These are phyloP conservation scores for Glomeris marginata DNA, from an alignment of 2,888 invertebrate genomes.

Conservation along the genomic window DNA sequence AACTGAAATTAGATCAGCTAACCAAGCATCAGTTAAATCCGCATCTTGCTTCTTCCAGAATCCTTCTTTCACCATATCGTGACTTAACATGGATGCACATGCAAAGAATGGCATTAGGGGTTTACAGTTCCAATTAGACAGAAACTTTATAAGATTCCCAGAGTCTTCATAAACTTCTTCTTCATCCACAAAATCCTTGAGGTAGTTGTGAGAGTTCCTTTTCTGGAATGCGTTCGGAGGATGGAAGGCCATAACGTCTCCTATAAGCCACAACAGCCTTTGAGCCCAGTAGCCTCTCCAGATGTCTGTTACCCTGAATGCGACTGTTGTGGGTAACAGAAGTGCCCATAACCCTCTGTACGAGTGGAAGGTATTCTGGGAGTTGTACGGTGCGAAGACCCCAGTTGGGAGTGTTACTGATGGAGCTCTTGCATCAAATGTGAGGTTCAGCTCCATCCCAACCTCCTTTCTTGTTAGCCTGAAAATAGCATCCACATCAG, in stretches of 20 bases:
- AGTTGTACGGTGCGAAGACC: constrained; percentile 8
- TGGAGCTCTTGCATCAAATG: constrained; percentile 5
- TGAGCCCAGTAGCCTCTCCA: constrained; percentile 12
- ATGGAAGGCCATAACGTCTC: constrained; percentile 6
- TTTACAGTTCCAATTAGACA: constrained; percentile 2
- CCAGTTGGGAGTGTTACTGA: constrained; percentile 7
- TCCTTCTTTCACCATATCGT: constrained; percentile 2
- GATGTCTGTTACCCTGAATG: constrained; percentile 8
- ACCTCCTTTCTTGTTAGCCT: constrained; percentile 2
- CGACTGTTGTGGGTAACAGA: constrained; percentile 3
- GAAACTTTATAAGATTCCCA: neutral
- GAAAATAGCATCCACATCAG: constrained; percentile 9
- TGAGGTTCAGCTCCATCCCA: neutral
- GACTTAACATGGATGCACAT: neutral
- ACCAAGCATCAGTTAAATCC: neutral
- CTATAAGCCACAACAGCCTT: constrained; percentile 9
- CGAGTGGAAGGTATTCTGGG: constrained; percentile 7
- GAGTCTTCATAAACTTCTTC: constrained; percentile 5
- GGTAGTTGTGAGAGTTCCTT: constrained; percentile 3
- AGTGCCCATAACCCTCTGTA: constrained; percentile 8
- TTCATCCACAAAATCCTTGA: constrained; percentile 7
- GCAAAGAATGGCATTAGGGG: neutral
- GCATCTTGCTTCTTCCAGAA: neutral
- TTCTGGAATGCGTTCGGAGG: constrained; percentile 9
- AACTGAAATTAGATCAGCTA: neutral